A percentile compares a stretch with the other conserved stretches of the same genome.
phyloP scores from a whole-genome alignment of 2,797 vertebrate species.

The Typhlichthys subterraneus region DNA sequence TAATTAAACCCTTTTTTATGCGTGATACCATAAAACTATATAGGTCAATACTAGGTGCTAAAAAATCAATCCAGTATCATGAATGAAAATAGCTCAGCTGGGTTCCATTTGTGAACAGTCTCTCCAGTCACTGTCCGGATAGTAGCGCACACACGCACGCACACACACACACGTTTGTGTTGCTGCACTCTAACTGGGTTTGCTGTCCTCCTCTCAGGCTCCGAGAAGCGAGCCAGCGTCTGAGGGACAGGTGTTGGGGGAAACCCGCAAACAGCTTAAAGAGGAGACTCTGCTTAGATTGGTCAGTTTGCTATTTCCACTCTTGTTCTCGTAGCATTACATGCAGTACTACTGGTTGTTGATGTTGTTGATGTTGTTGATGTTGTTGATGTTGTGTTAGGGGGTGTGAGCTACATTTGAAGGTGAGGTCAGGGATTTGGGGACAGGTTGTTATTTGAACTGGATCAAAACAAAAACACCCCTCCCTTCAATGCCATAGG shows the following conservation, averaged over 20 bases:
- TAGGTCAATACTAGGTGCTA: no score
- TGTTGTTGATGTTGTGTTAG: neutral
- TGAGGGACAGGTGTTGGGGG: slow-evolving; percentile 86
- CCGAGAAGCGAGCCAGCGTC: slow-evolving; percentile 83
- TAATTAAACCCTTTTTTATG: no score
- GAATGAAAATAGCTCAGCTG: no score
- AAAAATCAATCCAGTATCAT: no score
- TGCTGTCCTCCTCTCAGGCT: slow-evolving; percentile 65
- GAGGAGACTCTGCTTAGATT: slow-evolving; percentile 94
- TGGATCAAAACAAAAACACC: no score
- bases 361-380: neutral
- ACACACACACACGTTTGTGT: neutral
- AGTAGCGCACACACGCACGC: no score
- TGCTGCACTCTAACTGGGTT: neutral
- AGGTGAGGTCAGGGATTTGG: no score
- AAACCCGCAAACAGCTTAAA: slow-evolving; percentile 94
- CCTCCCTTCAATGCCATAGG: no score
- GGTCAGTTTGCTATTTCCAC: slow-evolving; percentile 69
- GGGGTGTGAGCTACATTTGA: neutral
- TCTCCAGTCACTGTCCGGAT: no score
- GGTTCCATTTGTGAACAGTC: no score
- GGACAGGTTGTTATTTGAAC: no score
- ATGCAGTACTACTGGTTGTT: neutral
- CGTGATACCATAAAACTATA: no score
- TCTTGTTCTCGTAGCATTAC: neutral